Evolutionary conservation across 2,113 vertebrate genomes (phyloP), one percentile per base, ranked within the genome.

Genomic region (Heliornis fulica): DNA sequence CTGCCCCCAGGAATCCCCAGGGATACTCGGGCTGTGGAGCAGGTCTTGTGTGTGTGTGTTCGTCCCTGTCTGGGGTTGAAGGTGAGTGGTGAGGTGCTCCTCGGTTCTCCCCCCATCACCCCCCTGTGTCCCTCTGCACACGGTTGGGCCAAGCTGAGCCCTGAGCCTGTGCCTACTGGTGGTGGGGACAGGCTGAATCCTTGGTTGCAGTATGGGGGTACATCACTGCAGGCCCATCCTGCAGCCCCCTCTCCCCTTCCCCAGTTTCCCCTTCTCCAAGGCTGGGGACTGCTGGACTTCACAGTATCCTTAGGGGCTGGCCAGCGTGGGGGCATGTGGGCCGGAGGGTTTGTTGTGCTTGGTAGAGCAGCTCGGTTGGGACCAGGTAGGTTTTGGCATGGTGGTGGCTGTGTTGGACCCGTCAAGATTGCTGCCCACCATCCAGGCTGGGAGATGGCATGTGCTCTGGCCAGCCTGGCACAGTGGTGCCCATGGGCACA

Each of bases 381-480:
- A 81, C 41, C 41, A 6, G 54, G 22, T 6, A 3, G 51, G 26
- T 15, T 20, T 4, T 21, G 2, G 5, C 6, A 1, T 15, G 26
- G 32, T 15, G 23, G 41, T 2, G 15, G 50, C 23, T 13, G 40
- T 4, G 1, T 16, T 26, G 50, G 84, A 91, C 43, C 48, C 17
- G 15, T 19, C 0, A 4, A 46, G 61, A 10, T 36, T 40, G 56
- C 69, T 70, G 72, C 59, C 23, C 3, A 4, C 2, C 0, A 9
- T 4, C 2, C 0, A 13, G 13, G n/a, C 57, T 72, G 68, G 72
- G 36, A 40, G 53, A 77, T 19, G 63, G 10, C 1, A 1, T 10
- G 31, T 79, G 40, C 48, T 60, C 8, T 5, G 15, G 31, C 70
- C 54, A 65, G 46, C 31, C 40, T 45, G 40, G 22, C 28, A 13